A percentile compares a stretch with the other conserved stretches of the same genome.
These are phyloP conservation scores for Hycleus cichorii DNA, from an alignment of 1,140 invertebrate genomes.

Conservation along the genomic window DNA sequence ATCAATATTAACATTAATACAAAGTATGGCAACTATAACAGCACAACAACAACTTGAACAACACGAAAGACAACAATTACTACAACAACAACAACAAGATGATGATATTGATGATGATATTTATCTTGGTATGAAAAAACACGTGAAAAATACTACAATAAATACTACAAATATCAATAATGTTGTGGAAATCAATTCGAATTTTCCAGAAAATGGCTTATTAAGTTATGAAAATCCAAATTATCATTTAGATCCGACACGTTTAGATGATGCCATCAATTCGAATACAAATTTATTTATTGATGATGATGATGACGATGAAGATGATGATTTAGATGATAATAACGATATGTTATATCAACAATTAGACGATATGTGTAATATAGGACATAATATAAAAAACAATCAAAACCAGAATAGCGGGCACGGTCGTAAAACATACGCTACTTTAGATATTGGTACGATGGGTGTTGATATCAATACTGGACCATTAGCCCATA, in stretches of 20 bases:
- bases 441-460: constrained; percentile 57
- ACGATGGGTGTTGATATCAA: constrained; percentile 66
- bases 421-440: constrained; percentile 46
- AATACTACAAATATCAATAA: neutral
- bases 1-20: constrained; percentile 38
- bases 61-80: too few species aligned
- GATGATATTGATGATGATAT: constrained; percentile 40
- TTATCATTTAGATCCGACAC: constrained; percentile 70
- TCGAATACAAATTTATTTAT: constrained; percentile 48
- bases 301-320: constrained; percentile 29
- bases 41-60: constrained; percentile 16
- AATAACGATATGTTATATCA: constrained; percentile 55
- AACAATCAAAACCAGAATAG: too few species aligned
- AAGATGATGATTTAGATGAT: constrained; percentile 33
- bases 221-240: constrained; percentile 83
- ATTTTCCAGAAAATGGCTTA: constrained; percentile 72
- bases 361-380: constrained; percentile 53
- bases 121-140: constrained; percentile 37
- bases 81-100: constrained; percentile 2
- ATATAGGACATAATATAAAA: constrained; percentile 32
- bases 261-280: constrained; percentile 71
- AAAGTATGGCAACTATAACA: constrained; percentile 40
- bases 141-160: neutral
- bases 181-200: neutral
- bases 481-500: constrained; percentile 51